These are phyloP conservation scores for Hemicordylus capensis DNA, from an alignment of 2,113 vertebrate genomes.

Conservation along the genomic window DNA sequence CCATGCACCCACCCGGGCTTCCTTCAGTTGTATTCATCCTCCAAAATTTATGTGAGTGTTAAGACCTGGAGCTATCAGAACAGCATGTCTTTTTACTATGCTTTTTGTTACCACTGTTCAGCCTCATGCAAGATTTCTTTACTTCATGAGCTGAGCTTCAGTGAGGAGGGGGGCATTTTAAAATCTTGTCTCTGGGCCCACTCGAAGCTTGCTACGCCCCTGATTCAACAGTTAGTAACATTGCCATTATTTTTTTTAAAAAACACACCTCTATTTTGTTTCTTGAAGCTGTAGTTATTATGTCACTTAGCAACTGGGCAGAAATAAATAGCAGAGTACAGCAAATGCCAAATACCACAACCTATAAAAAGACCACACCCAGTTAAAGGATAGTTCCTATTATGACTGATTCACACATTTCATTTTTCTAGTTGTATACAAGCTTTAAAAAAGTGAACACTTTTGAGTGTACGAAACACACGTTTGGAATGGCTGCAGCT, in stretches of 20 bases:
- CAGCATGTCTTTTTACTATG: too few species aligned
- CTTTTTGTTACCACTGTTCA: too few species aligned
- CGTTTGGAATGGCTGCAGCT: neutral
- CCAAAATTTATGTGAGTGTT: too few species aligned
- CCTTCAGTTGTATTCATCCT: too few species aligned
- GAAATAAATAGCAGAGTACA: constrained; percentile 30
- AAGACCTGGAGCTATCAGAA: too few species aligned
- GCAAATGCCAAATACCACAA: constrained; percentile 28
- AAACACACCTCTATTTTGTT: neutral
- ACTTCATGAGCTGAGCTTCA: too few species aligned
- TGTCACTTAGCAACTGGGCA: constrained; percentile 13
- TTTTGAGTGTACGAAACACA: neutral
- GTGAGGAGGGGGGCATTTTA: too few species aligned
- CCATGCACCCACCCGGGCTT: too few species aligned
- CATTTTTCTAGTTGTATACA: neutral
- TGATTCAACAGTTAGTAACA: constrained; percentile 30
- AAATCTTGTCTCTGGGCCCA: too few species aligned
- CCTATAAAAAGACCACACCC: constrained; percentile 35
- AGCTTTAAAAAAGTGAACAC: neutral
- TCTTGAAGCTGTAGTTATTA: constrained; percentile 13
- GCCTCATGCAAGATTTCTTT: too few species aligned
- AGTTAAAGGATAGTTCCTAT: neutral
- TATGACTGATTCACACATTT: neutral
- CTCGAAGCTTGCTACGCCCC: too few species aligned
- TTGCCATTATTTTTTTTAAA: constrained; percentile 11